Conservation (phyloP, 2,888 invertebrate species). For the Neocrepidodera transversa region DNA sequence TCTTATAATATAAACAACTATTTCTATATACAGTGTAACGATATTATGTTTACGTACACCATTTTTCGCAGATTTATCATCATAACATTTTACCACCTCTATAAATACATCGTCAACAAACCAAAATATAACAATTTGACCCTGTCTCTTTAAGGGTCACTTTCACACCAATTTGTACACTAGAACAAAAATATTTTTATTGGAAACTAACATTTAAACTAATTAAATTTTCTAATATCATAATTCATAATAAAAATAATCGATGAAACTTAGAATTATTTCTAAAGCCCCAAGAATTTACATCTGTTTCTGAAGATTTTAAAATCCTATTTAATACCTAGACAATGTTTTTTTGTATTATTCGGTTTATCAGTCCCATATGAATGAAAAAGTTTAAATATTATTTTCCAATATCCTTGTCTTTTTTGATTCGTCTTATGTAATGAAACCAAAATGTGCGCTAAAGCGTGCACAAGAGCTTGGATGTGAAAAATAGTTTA, state of each 20-base stretch:
- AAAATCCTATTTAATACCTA: too few species aligned
- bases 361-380: too few species aligned
- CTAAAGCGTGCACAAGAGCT: conserved; percentile 54
- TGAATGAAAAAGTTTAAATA: conserved; percentile 11
- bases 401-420: conserved; percentile 16
- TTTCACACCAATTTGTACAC: conserved; percentile 44
- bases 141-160: conserved; percentile 52
- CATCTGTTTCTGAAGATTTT: too few species aligned
- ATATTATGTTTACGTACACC: conserved; percentile 58
- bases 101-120: conserved; percentile 51
- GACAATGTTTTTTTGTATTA: too few species aligned
- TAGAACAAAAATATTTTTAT: conserved; percentile 22
- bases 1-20: conserved; percentile 62
- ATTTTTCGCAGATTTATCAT: conserved; percentile 50
- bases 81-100: conserved; percentile 48
- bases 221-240: background rate
- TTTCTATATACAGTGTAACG: conserved; percentile 61
- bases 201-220: conserved; percentile 17
- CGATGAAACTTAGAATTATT: too few species aligned
- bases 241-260: background rate
- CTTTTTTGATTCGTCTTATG: conserved; percentile 11
- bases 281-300: too few species aligned
- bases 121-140: conserved; percentile 52
- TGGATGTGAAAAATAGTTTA: conserved; percentile 46
- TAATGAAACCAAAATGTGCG: conserved; percentile 42